phyloP scores from a whole-genome alignment of 1,140 invertebrate genomes.

The Charaxes varanes region DNA sequence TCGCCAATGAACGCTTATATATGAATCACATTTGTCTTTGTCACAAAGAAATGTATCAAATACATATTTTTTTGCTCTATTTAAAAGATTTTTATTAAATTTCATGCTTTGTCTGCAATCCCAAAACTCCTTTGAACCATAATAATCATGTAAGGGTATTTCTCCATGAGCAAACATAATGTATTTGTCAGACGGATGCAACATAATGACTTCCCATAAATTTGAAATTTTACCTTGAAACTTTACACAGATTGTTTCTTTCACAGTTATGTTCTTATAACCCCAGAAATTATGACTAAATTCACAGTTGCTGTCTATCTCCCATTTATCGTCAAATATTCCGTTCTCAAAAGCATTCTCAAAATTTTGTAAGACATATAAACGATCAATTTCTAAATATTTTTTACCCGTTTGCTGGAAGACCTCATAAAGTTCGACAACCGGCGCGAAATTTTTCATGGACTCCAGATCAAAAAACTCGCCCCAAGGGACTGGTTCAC shows the following conservation, averaged over 20 bases:
- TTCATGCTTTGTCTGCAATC: slow-evolving; percentile 91
- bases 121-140: slow-evolving; percentile 91
- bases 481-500: slow-evolving; percentile 81
- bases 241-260: slow-evolving; percentile 83
- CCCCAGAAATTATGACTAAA: slow-evolving; percentile 68
- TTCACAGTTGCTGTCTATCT: slow-evolving; percentile 74
- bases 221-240: slow-evolving; percentile 87
- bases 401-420: slow-evolving; percentile 65
- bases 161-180: slow-evolving; percentile 92
- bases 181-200: slow-evolving; percentile 58
- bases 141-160: slow-evolving; percentile 90
- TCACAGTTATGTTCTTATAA: slow-evolving; percentile 77
- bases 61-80: slow-evolving; percentile 84
- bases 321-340: slow-evolving; percentile 89
- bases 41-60: slow-evolving; percentile 79
- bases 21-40: slow-evolving; percentile 81
- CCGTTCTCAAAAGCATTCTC: slow-evolving; percentile 88
- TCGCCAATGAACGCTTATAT: slow-evolving; percentile 88
- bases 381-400: slow-evolving; percentile 78
- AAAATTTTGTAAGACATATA: slow-evolving; percentile 91
- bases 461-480: slow-evolving; percentile 91
- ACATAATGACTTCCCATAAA: slow-evolving; percentile 74
- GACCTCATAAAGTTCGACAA: slow-evolving; percentile 92
- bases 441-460: slow-evolving; percentile 86
- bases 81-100: slow-evolving; percentile 82